A percentile compares a stretch with the other conserved stretches of the same genome.
Evolutionary conservation across 1,140 invertebrate species (phyloP).

Genomic region (Bombus sylvicola): DNA sequence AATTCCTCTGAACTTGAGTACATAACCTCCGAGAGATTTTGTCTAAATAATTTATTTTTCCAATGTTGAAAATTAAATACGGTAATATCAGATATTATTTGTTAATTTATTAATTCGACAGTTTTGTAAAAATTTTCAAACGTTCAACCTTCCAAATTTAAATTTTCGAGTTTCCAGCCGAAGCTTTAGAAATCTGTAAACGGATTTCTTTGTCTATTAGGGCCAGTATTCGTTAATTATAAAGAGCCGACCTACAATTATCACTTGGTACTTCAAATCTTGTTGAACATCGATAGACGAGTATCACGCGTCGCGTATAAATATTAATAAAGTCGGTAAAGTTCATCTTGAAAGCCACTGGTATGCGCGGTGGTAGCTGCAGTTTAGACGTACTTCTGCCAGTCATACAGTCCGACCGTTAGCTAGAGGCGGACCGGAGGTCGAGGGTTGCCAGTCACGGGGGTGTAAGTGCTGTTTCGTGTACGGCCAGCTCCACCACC

Average conservation of each 20-base stretch:
- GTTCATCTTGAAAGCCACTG: conserved; percentile 60
- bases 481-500: conserved; percentile 67
- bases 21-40: not conserved
- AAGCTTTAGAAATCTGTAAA: too few species aligned
- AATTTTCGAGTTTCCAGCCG: not conserved
- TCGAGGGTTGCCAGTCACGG: conserved; percentile 71
- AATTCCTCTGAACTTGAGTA: not conserved
- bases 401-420: conserved; percentile 61
- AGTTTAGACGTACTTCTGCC: conserved; percentile 58
- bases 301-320: conserved; percentile 4
- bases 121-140: not conserved
- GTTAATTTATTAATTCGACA: not conserved
- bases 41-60: not conserved
- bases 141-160: not conserved
- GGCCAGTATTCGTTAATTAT: not conserved
- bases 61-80: not conserved
- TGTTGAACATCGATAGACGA: too few species aligned
- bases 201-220: not conserved
- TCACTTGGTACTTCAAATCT: not conserved
- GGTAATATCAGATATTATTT: not conserved
- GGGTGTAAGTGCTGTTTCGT: conserved; percentile 80
- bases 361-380: conserved; percentile 44
- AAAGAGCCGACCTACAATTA: not conserved
- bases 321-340: conserved; percentile 38
- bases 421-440: conserved; percentile 67